Percentiles rank a stretch among this genome's conserved stretches.
phyloP scores from a whole-genome alignment of 2,888 invertebrate species.

The Drosophila dives region DNA sequence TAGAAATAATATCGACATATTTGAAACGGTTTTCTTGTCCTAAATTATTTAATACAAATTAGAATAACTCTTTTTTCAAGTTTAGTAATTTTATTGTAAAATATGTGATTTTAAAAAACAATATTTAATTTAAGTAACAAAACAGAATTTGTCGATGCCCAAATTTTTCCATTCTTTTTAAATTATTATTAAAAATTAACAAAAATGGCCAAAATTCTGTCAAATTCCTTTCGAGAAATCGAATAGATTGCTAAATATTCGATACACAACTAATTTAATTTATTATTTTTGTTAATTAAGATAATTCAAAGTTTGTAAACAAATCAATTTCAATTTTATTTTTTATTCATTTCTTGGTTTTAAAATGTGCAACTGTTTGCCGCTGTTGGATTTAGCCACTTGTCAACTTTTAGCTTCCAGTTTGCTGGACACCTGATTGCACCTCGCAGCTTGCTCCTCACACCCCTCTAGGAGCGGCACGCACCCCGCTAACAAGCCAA shows the following conservation, averaged over 20 bases:
- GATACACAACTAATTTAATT: not conserved
- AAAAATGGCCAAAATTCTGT: not conserved
- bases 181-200: not conserved
- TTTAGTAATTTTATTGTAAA: no score
- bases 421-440: constrained; percentile 3
- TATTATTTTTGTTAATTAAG: not conserved
- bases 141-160: not conserved
- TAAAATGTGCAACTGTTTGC: not conserved
- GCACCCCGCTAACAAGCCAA: constrained; percentile 18
- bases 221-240: not conserved
- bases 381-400: not conserved
- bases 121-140: not conserved
- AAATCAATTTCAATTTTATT: not conserved
- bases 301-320: no score
- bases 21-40: not conserved
- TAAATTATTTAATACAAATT: not conserved
- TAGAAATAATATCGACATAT: not conserved
- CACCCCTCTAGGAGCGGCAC: constrained; percentile 7
- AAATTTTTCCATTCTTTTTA: not conserved
- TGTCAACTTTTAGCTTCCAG: not conserved
- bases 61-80: not conserved
- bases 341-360: not conserved
- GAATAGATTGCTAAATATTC: not conserved
- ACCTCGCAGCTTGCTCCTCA: not conserved
- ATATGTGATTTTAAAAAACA: not conserved